These are phyloP conservation scores for Salminus brasiliensis DNA, from an alignment of 2,113 vertebrate species.

Conservation along the genomic window DNA sequence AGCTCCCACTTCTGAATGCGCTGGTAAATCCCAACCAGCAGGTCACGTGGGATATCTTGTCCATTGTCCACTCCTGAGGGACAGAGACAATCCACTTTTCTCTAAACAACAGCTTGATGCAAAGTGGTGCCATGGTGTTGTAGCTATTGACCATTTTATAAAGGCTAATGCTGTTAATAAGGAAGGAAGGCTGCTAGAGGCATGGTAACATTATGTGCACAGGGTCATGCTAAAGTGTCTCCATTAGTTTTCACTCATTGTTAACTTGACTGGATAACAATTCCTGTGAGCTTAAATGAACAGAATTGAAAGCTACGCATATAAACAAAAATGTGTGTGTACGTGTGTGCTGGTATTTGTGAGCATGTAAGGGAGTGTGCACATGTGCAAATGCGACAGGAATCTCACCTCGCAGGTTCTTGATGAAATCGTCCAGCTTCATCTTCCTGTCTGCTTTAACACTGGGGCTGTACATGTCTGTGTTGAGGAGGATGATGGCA, in stretches of 20 bases:
- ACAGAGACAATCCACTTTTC: neutral
- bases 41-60: slow-evolving; percentile 93
- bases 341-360: neutral
- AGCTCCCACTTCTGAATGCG: slow-evolving; percentile 94
- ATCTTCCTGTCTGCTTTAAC: slow-evolving; percentile 96
- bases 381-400: slow-evolving; percentile 3
- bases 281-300: neutral
- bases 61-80: slow-evolving; percentile 92
- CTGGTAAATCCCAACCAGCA: slow-evolving; percentile 94
- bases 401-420: slow-evolving; percentile 88
- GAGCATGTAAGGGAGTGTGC: neutral
- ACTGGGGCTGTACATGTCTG: slow-evolving; percentile 97
- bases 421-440: slow-evolving; percentile 97
- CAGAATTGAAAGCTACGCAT: neutral
- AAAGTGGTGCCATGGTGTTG: neutral
- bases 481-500: slow-evolving; percentile 97
- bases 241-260: neutral
- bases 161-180: neutral
- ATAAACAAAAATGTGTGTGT: neutral
- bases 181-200: neutral
- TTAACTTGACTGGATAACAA: neutral
- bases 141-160: neutral
- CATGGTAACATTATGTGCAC: neutral
- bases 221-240: neutral
- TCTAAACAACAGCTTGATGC: neutral